These are phyloP conservation scores for Conus canariensis DNA, from an alignment of 2,888 invertebrate species.

Conservation along the genomic window DNA sequence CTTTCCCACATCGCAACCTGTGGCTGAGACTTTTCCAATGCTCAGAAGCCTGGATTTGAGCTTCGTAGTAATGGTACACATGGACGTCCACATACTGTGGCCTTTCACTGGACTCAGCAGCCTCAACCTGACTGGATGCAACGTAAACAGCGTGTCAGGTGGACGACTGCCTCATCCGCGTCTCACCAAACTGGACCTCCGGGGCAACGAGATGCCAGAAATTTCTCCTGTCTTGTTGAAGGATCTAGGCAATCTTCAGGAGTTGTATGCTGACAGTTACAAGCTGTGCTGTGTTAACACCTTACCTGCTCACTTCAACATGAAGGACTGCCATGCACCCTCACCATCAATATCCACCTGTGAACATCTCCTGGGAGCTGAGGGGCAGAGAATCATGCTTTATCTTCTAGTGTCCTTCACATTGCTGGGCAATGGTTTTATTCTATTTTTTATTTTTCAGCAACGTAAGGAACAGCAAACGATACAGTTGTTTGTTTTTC, in stretches of 20 bases:
- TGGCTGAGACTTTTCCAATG: background rate
- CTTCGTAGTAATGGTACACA: background rate
- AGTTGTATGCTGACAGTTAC: background rate
- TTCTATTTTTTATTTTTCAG: background rate
- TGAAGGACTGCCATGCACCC: background rate
- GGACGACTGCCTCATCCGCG: background rate
- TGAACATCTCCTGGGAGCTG: background rate
- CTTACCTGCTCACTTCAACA: background rate
- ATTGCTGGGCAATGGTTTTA: background rate
- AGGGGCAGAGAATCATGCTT: background rate
- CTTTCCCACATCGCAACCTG: background rate
- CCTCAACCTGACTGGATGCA: conserved; percentile 3
- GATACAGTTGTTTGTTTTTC: conserved; percentile 30
- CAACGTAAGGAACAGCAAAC: background rate
- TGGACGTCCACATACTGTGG: background rate
- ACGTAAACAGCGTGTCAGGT: background rate
- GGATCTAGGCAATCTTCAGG: background rate
- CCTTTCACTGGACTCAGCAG: background rate
- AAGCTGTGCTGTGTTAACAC: background rate
- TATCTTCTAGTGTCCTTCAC: background rate
- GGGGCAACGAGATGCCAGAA: background rate
- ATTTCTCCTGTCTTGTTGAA: background rate
- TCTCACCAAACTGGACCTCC: background rate
- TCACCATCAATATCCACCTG: background rate
- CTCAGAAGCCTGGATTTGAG: background rate